These are phyloP conservation scores for Epinotia demarniana DNA, from an alignment of 2,888 invertebrate genomes.

Conservation along the genomic window DNA sequence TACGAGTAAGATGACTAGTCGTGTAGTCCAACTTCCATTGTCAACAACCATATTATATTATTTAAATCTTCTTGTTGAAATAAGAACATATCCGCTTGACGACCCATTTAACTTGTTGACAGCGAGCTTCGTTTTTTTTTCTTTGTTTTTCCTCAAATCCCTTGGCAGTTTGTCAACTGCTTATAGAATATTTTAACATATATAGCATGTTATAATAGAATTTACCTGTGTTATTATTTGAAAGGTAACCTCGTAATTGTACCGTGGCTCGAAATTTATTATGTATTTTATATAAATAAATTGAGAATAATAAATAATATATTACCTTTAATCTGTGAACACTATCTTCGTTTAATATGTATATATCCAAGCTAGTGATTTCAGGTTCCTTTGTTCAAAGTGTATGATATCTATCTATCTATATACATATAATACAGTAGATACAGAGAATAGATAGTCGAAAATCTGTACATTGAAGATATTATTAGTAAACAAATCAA, in stretches of 20 bases:
- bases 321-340: background rate
- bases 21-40: background rate
- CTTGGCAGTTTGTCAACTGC: slow-evolving; percentile 65
- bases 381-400: background rate
- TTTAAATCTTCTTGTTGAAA: slow-evolving; percentile 63
- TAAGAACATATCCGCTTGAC: slow-evolving; percentile 58
- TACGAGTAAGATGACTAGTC: too few relatives aligned
- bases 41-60: slow-evolving; percentile 27
- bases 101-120: slow-evolving; percentile 69
- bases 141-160: slow-evolving; percentile 61
- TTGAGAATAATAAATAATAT: background rate
- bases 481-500: too few relatives aligned
- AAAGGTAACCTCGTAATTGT: background rate
- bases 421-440: too few relatives aligned
- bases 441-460: too few relatives aligned
- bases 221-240: slow-evolving; percentile 34
- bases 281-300: background rate
- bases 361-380: background rate
- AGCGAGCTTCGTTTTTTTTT: slow-evolving; percentile 71
- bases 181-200: slow-evolving; percentile 48
- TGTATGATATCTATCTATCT: too few relatives aligned
- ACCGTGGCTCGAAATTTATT: background rate
- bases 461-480: too few relatives aligned
- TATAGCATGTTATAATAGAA: slow-evolving; percentile 35
- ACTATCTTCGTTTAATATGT: background rate